A percentile compares a stretch with the other conserved stretches of the same genome.
phyloP scores from a whole-genome alignment of 2,113 vertebrate species.

The Nothoprocta pentlandii region DNA sequence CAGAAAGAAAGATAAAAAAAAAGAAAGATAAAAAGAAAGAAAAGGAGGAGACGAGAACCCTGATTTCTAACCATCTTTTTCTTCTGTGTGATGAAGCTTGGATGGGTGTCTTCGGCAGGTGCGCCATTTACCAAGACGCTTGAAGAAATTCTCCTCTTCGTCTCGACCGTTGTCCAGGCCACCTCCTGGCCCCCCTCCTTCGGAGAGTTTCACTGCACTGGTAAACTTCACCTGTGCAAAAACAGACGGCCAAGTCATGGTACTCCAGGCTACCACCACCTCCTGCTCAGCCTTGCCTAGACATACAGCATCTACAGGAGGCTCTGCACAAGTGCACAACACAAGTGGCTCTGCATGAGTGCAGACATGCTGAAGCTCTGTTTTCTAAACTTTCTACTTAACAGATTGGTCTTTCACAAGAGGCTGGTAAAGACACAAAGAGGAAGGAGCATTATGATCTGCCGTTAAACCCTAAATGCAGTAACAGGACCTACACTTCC shows the following conservation, averaged over 20 bases:
- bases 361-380: rapidly evolving
- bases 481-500: not conserved
- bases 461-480: not conserved
- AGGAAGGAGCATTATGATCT: not conserved
- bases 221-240: constrained; percentile 94
- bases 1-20: constrained; percentile 39
- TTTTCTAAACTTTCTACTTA: constrained; percentile 33
- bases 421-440: constrained; percentile 5
- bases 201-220: constrained; percentile 95
- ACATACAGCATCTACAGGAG: not conserved
- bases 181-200: constrained; percentile 84
- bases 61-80: constrained; percentile 92
- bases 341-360: not conserved
- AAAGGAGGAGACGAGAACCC: constrained; percentile 77
- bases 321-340: not conserved
- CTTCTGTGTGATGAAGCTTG: constrained; percentile 92
- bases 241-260: not conserved
- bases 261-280: rapidly evolving
- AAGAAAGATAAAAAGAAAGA: constrained; percentile 28
- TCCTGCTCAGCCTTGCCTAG: not conserved
- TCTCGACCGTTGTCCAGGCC: constrained; percentile 91
- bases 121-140: constrained; percentile 98
- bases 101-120: constrained; percentile 91
- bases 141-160: constrained; percentile 99
- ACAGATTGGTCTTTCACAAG: not conserved